Percentiles rank a stretch among this genome's conserved stretches.
phyloP scores from a whole-genome alignment of 2,113 vertebrate species.

The Merops nubicus region DNA sequence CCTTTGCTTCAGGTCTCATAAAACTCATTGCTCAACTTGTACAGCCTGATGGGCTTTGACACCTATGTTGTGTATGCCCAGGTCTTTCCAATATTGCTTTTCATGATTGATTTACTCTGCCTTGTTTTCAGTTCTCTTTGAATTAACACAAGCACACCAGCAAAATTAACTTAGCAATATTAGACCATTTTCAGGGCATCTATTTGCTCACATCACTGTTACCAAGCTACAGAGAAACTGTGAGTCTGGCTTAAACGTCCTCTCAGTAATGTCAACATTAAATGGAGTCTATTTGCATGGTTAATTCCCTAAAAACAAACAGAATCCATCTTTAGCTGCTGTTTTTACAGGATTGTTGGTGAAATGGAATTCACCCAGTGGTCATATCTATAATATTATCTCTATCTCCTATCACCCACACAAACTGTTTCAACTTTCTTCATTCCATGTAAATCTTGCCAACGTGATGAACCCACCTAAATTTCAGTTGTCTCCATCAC shows the following conservation, averaged over 20 bases:
- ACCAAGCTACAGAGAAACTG: conserved; percentile 34
- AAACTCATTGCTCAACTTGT: background rate
- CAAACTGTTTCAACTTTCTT: background rate
- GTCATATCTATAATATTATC: background rate
- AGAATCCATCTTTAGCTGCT: background rate
- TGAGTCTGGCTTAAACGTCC: conserved; percentile 59
- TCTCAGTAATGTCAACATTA: conserved; percentile 42
- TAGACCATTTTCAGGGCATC: conserved; percentile 66
- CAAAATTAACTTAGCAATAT: conserved; percentile 72
- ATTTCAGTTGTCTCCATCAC: background rate
- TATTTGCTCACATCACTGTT: conserved; percentile 63
- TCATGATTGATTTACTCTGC: conserved; percentile 61
- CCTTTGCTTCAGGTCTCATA: background rate
- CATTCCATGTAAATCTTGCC: background rate
- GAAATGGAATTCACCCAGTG: conserved; percentile 1
- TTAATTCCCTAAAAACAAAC: conserved; percentile 67
- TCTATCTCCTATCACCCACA: conserved; percentile 7
- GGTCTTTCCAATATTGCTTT: background rate
- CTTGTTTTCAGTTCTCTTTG: conserved; percentile 44
- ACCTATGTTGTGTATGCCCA: background rate
- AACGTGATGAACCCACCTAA: accelerated
- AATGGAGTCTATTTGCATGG: conserved; percentile 67
- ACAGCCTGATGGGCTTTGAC: conserved; percentile 24
- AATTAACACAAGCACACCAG: conserved; percentile 60
- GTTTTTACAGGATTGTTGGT: conserved; percentile 34